These are phyloP conservation scores for Ifrita kowaldi DNA, from an alignment of 2,113 vertebrate species.

Conservation along the genomic window DNA sequence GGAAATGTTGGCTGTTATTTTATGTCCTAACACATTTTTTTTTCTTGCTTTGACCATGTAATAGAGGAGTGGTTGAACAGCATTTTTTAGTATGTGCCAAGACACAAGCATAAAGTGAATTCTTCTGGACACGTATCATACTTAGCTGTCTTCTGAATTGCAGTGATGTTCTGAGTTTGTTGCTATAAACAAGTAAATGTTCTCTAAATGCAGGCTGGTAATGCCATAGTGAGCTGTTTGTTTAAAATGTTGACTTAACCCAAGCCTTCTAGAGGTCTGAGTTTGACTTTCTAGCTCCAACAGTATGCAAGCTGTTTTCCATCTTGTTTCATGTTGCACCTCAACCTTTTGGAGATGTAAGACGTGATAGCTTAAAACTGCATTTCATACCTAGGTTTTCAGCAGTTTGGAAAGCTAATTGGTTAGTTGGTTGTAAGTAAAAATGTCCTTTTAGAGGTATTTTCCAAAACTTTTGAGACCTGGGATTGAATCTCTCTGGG, in stretches of 20 bases:
- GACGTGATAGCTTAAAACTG: neutral
- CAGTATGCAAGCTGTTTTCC: neutral
- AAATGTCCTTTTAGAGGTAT: neutral
- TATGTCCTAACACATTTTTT: neutral
- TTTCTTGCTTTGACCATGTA: neutral
- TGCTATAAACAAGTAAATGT: conserved; percentile 39
- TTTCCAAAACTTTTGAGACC: neutral
- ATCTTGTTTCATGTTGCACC: neutral
- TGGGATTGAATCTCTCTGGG: neutral
- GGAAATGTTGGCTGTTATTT: neutral
- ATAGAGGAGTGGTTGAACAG: neutral
- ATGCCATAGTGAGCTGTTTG: conserved; percentile 2
- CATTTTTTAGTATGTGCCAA: conserved; percentile 21
- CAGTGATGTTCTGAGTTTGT: conserved; percentile 12
- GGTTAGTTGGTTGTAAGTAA: neutral
- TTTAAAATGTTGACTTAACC: conserved; percentile 29
- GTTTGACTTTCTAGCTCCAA: conserved; percentile 1
- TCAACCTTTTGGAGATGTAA: neutral
- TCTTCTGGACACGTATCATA: neutral
- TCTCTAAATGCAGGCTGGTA: conserved; percentile 10
- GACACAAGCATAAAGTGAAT: neutral
- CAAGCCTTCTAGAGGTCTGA: neutral
- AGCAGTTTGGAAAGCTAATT: neutral
- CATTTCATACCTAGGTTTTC: neutral
- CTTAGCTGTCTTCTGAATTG: conserved; percentile 4